Percentiles rank a stretch among this genome's conserved stretches.
Conservation (phyloP, 2,888 invertebrate genomes). For the Volucella inanis region DNA sequence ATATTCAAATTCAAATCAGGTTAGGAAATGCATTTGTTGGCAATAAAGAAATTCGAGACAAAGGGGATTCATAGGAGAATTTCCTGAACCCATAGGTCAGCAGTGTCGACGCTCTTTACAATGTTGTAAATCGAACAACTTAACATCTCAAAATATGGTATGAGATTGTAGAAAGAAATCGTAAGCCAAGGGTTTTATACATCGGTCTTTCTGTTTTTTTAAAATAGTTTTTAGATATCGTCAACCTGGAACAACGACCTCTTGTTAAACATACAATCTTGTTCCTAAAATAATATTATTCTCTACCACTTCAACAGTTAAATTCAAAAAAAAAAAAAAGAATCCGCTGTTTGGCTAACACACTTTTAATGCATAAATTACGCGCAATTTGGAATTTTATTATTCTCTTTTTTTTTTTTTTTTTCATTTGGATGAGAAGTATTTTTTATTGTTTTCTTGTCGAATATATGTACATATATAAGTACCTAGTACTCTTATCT, state of each 20-base stretch:
- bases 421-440: background rate
- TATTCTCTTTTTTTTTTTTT: too few species aligned
- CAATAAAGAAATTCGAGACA: too few species aligned
- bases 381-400: background rate
- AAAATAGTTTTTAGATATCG: conserved; percentile 3
- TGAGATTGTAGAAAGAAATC: background rate
- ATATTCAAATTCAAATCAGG: too few species aligned
- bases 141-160: too few species aligned
- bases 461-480: too few species aligned
- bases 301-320: conserved; percentile 4
- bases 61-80: background rate
- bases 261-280: background rate
- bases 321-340: background rate
- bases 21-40: too few species aligned
- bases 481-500: too few species aligned
- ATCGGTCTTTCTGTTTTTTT: too few species aligned
- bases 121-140: too few species aligned
- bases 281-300: background rate
- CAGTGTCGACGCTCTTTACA: too few species aligned
- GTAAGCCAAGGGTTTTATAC: too few species aligned
- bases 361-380: conserved; percentile 20
- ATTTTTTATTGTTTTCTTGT: background rate
- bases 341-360: background rate
- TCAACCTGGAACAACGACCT: background rate
- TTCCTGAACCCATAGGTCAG: background rate